phyloP scores from a whole-genome alignment of 2,113 vertebrate genomes.

The Martes martes region DNA sequence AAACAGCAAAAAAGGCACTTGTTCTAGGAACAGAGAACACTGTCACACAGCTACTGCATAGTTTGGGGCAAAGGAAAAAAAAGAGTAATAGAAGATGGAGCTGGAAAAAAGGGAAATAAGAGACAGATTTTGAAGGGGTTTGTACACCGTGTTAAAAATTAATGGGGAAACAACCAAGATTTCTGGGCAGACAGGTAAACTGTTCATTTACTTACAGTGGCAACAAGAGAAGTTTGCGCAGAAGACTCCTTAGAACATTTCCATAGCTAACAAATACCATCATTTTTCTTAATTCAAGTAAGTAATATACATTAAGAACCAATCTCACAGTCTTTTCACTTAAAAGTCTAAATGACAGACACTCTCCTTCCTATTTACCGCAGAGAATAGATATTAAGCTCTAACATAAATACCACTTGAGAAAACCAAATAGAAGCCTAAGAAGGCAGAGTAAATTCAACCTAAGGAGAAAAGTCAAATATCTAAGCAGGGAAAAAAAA shows the following conservation, averaged over 20 bases:
- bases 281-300: constrained; percentile 40
- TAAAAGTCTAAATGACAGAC: constrained; percentile 59
- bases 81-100: neutral
- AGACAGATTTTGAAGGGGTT: constrained; percentile 22
- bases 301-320: constrained; percentile 10
- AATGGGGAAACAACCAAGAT: neutral
- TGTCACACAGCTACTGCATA: neutral
- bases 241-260: neutral
- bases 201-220: neutral
- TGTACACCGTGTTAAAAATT: neutral
- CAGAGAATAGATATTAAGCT: constrained; percentile 31
- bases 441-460: constrained; percentile 39
- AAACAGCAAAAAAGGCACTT: constrained; percentile 48
- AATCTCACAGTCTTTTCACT: constrained; percentile 38
- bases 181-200: neutral
- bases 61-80: constrained; percentile 32
- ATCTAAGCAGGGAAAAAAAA: neutral
- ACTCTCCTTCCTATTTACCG: neutral
- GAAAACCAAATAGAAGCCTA: constrained; percentile 42
- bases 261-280: constrained; percentile 1
- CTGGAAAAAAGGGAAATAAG: neutral
- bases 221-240: neutral
- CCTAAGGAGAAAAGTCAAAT: constrained; percentile 25
- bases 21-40: constrained; percentile 39
- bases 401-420: constrained; percentile 55